phyloP scores from a whole-genome alignment of 1,140 invertebrate genomes.

The Temnothorax curvispinosus region DNA sequence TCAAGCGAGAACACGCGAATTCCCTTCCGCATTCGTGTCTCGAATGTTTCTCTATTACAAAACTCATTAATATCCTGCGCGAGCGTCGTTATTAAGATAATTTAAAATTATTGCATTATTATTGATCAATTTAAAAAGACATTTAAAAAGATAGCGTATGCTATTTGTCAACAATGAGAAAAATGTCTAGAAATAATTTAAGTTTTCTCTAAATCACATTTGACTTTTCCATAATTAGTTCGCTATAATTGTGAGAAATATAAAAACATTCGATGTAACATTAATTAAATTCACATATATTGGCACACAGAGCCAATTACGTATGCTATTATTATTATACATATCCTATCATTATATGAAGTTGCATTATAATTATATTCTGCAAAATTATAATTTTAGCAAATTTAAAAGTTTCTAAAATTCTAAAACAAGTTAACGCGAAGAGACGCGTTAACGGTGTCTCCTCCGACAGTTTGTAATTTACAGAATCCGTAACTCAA shows the following conservation, averaged over 20 bases:
- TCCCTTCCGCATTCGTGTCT: neutral
- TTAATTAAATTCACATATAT: neutral
- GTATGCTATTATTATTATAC: neutral
- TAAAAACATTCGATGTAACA: neutral
- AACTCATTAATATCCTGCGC: neutral
- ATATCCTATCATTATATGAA: neutral
- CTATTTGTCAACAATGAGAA: neutral
- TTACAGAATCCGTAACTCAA: no score
- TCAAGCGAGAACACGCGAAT: slow-evolving; percentile 10
- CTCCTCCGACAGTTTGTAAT: neutral
- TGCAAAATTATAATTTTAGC: neutral
- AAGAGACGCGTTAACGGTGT: neutral
- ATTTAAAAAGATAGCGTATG: neutral
- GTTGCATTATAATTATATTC: neutral
- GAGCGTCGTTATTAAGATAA: neutral
- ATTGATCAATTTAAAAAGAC: neutral
- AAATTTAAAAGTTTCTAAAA: neutral
- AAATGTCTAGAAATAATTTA: neutral
- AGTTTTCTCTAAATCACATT: neutral
- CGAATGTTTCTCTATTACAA: neutral
- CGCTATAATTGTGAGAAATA: neutral
- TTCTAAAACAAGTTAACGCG: neutral
- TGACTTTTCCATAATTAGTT: neutral
- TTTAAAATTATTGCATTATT: neutral
- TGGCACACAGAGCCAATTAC: neutral